These are phyloP conservation scores for Puma concolor DNA, from an alignment of 2,113 vertebrate species.

Conservation along the genomic window DNA sequence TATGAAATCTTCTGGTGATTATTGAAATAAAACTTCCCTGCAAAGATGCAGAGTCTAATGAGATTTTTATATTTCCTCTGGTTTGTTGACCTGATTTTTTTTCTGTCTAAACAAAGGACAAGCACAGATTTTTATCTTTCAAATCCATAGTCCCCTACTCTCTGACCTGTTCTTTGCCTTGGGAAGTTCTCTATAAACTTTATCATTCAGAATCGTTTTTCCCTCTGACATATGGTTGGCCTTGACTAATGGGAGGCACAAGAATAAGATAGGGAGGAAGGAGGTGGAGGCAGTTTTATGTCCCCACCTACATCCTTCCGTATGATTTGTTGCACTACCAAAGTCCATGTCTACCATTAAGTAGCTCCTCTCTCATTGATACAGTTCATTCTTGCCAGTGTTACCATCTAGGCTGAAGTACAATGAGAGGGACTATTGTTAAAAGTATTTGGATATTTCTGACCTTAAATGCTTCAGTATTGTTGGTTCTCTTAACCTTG, in stretches of 20 bases:
- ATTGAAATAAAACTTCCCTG: not conserved
- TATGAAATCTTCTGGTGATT: not conserved
- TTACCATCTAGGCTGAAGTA: not conserved
- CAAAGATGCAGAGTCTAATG: not conserved
- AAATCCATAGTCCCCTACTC: not conserved
- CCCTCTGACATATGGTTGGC: not conserved
- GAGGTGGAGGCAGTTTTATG: not conserved
- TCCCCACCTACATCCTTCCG: not conserved
- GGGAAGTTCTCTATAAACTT: not conserved
- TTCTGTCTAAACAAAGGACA: not conserved
- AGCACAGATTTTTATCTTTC: not conserved
- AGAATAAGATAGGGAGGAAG: not conserved
- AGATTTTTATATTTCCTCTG: not conserved
- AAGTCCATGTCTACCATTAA: not conserved
- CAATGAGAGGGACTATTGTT: not conserved
- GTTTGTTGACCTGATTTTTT: not conserved
- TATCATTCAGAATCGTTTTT: not conserved
- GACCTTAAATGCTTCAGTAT: not conserved
- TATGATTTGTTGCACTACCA: not conserved
- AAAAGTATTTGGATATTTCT: not conserved
- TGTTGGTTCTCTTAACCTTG: not conserved
- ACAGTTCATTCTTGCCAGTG: not conserved
- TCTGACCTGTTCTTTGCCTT: not conserved
- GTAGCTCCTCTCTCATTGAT: not conserved
- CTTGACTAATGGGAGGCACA: not conserved